These are phyloP conservation scores for Chaetura pelagica DNA, from an alignment of 2,113 vertebrate genomes.

Conservation along the genomic window DNA sequence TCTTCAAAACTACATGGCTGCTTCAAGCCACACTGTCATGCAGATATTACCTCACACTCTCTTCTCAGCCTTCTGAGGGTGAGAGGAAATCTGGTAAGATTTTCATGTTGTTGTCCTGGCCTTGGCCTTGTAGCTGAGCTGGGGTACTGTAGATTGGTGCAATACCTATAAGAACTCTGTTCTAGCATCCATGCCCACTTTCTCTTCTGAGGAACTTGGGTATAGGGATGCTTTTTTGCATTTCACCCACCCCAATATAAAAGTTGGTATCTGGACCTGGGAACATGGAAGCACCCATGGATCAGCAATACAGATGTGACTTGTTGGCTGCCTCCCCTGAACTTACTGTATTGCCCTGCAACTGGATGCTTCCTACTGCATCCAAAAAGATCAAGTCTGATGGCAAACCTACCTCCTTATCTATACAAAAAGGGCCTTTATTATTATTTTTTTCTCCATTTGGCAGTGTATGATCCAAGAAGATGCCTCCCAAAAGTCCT, in stretches of 20 bases:
- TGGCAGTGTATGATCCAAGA: background rate
- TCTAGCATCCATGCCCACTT: background rate
- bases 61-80: background rate
- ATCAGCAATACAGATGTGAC: background rate
- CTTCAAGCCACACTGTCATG: background rate
- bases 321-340: background rate
- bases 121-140: background rate
- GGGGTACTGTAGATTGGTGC: background rate
- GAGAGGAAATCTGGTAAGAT: background rate
- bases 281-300: background rate
- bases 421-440: rapidly evolving
- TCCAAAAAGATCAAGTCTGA: background rate
- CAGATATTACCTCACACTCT: background rate
- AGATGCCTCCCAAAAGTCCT: background rate
- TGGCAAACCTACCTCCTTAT: background rate
- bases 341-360: background rate
- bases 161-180: background rate
- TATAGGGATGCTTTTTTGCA: background rate
- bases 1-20: background rate
- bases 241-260: background rate
- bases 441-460: background rate
- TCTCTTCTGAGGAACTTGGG: background rate
- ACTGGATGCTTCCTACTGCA: background rate
- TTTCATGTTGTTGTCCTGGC: rapidly evolving
- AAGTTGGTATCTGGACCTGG: background rate